Base-by-base conservation (phyloP, 1,140 invertebrate species). In the Cyphomyrmex costatus region DNA sequence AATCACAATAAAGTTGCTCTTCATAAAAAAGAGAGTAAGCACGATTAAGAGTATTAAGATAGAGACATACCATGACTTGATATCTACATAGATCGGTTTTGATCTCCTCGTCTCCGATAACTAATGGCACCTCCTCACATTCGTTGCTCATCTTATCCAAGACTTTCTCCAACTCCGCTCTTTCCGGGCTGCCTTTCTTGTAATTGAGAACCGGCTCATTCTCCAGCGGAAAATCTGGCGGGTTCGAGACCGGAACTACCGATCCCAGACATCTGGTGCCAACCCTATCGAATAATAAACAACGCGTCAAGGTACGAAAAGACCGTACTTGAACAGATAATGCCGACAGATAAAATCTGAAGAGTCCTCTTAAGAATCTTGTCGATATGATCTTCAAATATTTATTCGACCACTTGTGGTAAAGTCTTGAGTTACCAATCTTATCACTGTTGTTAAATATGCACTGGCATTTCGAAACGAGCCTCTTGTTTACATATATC, bases 91-190 rank as follows among this genome's bases (percentile, higher is more conserved):
- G 95, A 53, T 97, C 96, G 1, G 98, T 98, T 83, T 96, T 96
- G 89, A 98, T 97, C 94, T 98, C 97, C 94, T 99, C 96, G 86
- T 97, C 97, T 14, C 98, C 98, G 93, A 99, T 99, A 27, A 99
- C 96, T 92, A 99, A 97, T 0, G 99, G 99, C 66, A 99, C 96
- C 87, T 99, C 98, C 92, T 97, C 96, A 53, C 96, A 96, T 58
- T 96, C 96, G 27, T 93, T 95, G 33, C 96, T 95, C 91, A 96
- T 97, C 74, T 96, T 95, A 86, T 97, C 95, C 4, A 99, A 94
- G 63, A 97, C 97, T 71, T 96, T 96, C 90, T 98, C 96, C 14
- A 99, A 93, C 74, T 97, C 96, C 74, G 95, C 94, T 66, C 98
- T 96, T 94, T 99, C 99, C 61, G 96, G 95, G 66, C 98, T 98